A percentile compares a stretch with the other conserved stretches of the same genome.
These are phyloP conservation scores for Sminthurinus aureus DNA, from an alignment of 2,888 invertebrate genomes.

Conservation along the genomic window DNA sequence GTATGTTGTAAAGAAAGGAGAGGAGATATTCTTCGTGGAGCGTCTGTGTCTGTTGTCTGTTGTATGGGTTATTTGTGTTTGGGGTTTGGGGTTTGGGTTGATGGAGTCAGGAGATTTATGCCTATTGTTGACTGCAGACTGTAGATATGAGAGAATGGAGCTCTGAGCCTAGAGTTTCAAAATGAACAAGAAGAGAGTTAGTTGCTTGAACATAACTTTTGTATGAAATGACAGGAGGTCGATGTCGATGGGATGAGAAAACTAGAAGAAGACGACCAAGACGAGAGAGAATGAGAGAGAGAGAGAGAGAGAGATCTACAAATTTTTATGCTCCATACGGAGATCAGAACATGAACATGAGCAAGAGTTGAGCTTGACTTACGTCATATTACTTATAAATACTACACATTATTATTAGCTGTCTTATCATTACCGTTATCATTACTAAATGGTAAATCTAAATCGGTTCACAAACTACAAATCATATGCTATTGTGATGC, in stretches of 20 bases:
- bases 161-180: too few species aligned
- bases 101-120: conserved; percentile 18
- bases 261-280: not conserved
- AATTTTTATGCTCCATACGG: not conserved
- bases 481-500: not conserved
- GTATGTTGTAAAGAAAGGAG: not conserved
- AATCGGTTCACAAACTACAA: not conserved
- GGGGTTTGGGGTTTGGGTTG: conserved; percentile 11
- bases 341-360: not conserved
- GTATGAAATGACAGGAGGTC: conserved; percentile 27
- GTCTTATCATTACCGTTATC: not conserved
- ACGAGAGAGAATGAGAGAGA: not conserved
- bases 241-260: too few species aligned
- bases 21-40: not conserved
- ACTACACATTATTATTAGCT: not conserved
- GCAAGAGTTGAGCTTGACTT: not conserved
- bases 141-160: not conserved
- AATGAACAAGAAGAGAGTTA: too few species aligned
- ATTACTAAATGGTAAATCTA: not conserved
- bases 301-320: not conserved
- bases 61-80: conserved; percentile 15
- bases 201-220: too few species aligned
- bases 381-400: not conserved
- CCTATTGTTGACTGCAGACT: conserved; percentile 12
- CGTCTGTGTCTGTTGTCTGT: too few species aligned